A percentile compares a stretch with the other conserved stretches of the same genome.
Evolutionary conservation across 1,140 invertebrate species (phyloP).

Genomic region (Zophobas morio): DNA sequence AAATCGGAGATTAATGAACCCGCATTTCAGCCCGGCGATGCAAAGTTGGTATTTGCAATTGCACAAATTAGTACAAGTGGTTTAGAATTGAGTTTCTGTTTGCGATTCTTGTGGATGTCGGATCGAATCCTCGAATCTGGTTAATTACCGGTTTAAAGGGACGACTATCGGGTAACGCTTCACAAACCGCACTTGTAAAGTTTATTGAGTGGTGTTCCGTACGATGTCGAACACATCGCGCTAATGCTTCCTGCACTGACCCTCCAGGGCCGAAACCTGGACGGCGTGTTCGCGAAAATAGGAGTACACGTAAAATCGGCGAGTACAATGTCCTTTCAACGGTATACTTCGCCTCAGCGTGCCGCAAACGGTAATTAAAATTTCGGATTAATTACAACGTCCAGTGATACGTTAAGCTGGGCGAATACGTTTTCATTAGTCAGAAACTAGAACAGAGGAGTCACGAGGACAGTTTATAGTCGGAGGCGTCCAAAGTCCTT

Average conservation of each 20-base stretch:
- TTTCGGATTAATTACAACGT: neutral
- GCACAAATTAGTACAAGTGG: too few relatives aligned
- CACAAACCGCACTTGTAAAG: conserved; percentile 11
- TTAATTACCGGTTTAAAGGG: conserved; percentile 28
- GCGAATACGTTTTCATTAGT: conserved; percentile 14
- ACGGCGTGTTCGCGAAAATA: too few relatives aligned
- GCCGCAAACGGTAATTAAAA: neutral
- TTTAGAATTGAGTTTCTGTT: neutral
- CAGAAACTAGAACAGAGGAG: neutral
- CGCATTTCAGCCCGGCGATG: too few relatives aligned
- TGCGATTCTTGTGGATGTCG: conserved; percentile 8
- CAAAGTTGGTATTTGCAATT: too few relatives aligned
- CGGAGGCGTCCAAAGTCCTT: neutral
- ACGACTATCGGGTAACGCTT: neutral
- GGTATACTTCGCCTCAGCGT: too few relatives aligned
- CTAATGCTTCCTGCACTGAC: neutral
- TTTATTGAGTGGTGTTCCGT: conserved; percentile 1
- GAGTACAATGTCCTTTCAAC: too few relatives aligned
- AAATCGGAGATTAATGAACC: too few relatives aligned
- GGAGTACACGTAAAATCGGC: too few relatives aligned
- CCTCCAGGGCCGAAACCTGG: neutral
- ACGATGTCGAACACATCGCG: neutral
- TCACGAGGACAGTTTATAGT: conserved; percentile 2
- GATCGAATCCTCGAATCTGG: conserved; percentile 21
- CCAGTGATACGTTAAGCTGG: neutral